Base-by-base conservation (phyloP, 2,113 vertebrate genomes). In the Ciconia stormi region DNA sequence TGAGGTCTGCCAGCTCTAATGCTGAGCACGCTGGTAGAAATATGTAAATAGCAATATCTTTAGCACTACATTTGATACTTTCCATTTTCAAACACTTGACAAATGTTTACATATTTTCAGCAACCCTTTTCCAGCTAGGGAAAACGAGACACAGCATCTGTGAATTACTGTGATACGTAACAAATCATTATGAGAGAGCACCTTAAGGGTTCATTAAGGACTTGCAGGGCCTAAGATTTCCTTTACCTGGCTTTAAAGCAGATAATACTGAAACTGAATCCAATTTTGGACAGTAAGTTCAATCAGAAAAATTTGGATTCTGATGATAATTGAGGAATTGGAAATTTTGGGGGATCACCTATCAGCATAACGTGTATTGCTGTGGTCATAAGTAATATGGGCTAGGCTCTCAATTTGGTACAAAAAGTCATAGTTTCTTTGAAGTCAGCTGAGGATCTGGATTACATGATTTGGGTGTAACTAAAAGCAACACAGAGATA, bases 21-120 rank as follows among this genome's bases (percentile, higher is more conserved):
- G 1, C 61, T 23, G 44, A 92, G 42, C 4, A 0, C 1, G 2
- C 34, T 52, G 73, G 58, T 30, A 79, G 91, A 89, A 91, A 87
- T 90, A 82, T 49, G 73, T 94, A 91, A 96, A 79, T 95, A 95
- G 56, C 61, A 87, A 23, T 72, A 87, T 22, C 34, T 71, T 87
- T 44, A 69, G 77, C 73, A 25, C 49, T 61, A 34, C 29, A 42
- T 92, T 87, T 91, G 84, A 74, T 55, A 52, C 82, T 89, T 91
- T 76, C 67, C 38, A 23, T 86, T 96, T 95, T 91, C 85, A 91
- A 95, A 80, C 70, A 38, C 58, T 95, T 79, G 47, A 90, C 67
- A 70, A 82, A 53, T n/a, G 42, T 77, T 96, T 95, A 83, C 70
- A 36, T 77, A 56, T 65, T 87, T 94, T 58, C 84, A 84, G 50